A percentile compares a stretch with the other conserved stretches of the same genome.
These are phyloP conservation scores for Sebastes steindachneri DNA, from an alignment of 2,797 vertebrate genomes.

Conservation along the genomic window DNA sequence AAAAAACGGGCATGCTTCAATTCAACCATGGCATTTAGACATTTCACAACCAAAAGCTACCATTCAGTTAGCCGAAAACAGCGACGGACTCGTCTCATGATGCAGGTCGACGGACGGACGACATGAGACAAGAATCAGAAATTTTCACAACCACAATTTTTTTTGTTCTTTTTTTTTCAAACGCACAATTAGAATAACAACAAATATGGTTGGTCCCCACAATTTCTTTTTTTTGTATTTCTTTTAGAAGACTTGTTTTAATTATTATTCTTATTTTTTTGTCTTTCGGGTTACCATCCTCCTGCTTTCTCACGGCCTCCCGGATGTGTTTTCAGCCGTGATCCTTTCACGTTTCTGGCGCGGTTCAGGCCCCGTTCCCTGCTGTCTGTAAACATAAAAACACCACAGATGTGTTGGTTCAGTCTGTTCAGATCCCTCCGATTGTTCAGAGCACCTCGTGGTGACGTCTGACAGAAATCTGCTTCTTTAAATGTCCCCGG, in stretches of 20 bases:
- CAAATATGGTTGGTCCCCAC: constrained; percentile 90
- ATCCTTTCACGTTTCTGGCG: constrained; percentile 8
- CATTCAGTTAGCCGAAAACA: constrained; percentile 88
- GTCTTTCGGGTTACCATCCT: neutral
- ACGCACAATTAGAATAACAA: constrained; percentile 94
- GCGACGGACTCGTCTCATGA: constrained; percentile 89
- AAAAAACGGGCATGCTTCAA: constrained; percentile 95
- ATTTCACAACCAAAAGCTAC: constrained; percentile 91
- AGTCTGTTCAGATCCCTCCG: constrained; percentile 20
- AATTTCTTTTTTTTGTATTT: constrained; percentile 65
- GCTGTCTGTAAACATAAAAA: constrained; percentile 61
- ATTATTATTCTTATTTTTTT: constrained; percentile 14
- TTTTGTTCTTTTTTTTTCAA: constrained; percentile 44
- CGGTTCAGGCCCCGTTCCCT: neutral
- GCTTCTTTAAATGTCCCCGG: constrained; percentile 2
- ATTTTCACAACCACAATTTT: constrained; percentile 91
- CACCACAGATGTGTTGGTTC: constrained; percentile 31
- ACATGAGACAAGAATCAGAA: constrained; percentile 92
- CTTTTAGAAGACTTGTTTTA: constrained; percentile 13
- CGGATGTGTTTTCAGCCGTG: neutral
- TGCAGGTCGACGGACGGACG: constrained; percentile 90
- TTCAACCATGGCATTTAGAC: constrained; percentile 90
- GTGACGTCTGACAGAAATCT: constrained; percentile 7
- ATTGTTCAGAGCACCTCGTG: constrained; percentile 32
- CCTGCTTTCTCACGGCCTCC: neutral